phyloP scores from a whole-genome alignment of 2,113 vertebrate genomes.

The Chascanopsetta lugubris region DNA sequence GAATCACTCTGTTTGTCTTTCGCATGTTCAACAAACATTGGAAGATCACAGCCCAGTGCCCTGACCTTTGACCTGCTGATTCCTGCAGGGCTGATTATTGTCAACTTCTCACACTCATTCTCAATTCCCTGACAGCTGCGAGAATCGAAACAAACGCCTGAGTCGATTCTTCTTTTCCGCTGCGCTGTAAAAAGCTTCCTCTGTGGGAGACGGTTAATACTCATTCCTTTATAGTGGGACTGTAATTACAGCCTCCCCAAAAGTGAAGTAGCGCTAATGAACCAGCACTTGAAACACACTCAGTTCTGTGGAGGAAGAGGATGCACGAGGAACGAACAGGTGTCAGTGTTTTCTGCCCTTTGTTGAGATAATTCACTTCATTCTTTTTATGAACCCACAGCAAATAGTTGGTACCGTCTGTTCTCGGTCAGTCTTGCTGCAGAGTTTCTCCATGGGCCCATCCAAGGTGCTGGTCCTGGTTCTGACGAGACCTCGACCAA shows the following conservation, averaged over 20 bases:
- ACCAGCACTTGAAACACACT: slow-evolving; percentile 22
- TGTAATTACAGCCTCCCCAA: slow-evolving; percentile 33
- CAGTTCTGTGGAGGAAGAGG: slow-evolving; percentile 15
- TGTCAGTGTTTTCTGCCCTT: background rate
- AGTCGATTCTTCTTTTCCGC: slow-evolving; percentile 3
- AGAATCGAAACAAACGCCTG: too few species aligned
- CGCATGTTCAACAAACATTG: background rate
- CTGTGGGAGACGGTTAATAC: slow-evolving; percentile 15
- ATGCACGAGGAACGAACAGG: slow-evolving; percentile 20
- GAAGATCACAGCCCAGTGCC: background rate
- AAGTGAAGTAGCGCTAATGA: slow-evolving; percentile 36
- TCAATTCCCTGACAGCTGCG: background rate
- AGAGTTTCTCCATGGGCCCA: too few species aligned
- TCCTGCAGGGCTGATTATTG: background rate
- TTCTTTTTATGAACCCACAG: too few species aligned
- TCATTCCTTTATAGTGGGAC: slow-evolving; percentile 18
- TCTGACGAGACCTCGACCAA: too few species aligned
- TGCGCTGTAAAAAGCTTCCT: background rate
- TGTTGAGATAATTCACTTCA: too few species aligned
- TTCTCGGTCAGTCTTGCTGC: too few species aligned
- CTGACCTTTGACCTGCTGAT: slow-evolving; percentile 13
- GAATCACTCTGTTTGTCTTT: background rate
- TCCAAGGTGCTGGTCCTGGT: too few species aligned
- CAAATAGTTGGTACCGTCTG: too few species aligned
- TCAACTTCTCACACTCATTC: background rate